Evolutionary conservation across 53 echinoderm and acorn worm species (phyloP), one percentile per base, ranked within the genome.

Genomic region (Pentamera pediparva): DNA sequence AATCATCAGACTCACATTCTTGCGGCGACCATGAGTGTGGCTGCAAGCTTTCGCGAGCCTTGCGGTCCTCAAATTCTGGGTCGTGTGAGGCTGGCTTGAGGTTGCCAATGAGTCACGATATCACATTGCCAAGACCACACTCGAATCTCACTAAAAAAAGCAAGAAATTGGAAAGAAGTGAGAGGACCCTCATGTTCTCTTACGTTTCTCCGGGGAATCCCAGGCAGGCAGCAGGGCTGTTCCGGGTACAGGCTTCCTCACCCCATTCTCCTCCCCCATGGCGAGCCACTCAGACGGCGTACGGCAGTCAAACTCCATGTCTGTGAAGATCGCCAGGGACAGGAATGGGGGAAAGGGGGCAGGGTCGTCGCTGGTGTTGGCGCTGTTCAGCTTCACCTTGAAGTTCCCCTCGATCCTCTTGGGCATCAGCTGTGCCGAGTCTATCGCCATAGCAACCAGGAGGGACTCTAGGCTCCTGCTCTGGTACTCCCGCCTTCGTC

Each of bases 241-340:
- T 10, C 81, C 98, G 17, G 98, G 98, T 3, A 98, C 78, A 0
- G 98, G 98, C 33, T 86, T 81, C 52, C 88, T 74, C n/a, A n/a
- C 56, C 18, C 92, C 84, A 58, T 86, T 86, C 22, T 81, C 77
- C 35, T 79, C 84, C 3, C 98, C 98, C 78, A 92, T 92, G 35
- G 76, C 56, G 1, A 98, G 72, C 98, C 98, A 98, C 70, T 98
- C 98, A 31, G 72, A 54, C 9, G 98, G 92, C 6, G 98, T 98
- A n/a, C 98, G 81, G 48, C 98, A 98, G 45, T 98, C 98, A 98
- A 92, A 98, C 86, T 98, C 98, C 85, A 82, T 98, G 59, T 98
- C 98, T 0, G 91, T 91, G 59, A 98, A 98, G 53, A 92, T 89
- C 24, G 91, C 85, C 47, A 98, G 34, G 0, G 92, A 86, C n/a